Evolutionary conservation across 2,797 vertebrate species (phyloP).

Genomic region (Arvicola amphibius): DNA sequence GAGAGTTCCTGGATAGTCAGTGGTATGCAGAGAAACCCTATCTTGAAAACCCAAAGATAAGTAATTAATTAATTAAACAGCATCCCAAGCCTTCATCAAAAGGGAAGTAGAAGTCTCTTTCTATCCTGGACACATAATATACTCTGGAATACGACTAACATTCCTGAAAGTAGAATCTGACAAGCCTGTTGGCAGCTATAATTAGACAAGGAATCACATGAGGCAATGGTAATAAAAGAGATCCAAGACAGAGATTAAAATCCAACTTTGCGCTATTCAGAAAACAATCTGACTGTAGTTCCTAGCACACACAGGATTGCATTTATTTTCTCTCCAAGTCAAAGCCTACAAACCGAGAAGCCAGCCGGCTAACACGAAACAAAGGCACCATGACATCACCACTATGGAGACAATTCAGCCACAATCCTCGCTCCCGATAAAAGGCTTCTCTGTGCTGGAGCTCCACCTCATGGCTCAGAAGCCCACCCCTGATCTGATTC

Average conservation of each 20-base stretch:
- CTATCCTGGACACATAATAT: not conserved
- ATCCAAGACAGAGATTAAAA: slow-evolving; percentile 65
- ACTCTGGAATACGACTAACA: not conserved
- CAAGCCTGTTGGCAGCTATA: slow-evolving; percentile 39
- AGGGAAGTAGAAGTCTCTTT: not conserved
- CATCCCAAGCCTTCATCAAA: not conserved
- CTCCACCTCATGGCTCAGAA: not conserved
- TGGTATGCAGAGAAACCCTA: not conserved
- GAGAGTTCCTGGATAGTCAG: not conserved
- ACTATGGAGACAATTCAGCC: not conserved
- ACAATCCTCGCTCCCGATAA: not conserved
- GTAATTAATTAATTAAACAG: not conserved
- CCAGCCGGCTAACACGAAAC: not conserved
- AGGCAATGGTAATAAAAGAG: slow-evolving; percentile 57
- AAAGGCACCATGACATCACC: not conserved
- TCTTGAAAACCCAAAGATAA: not conserved
- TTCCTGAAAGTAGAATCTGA: slow-evolving; percentile 50
- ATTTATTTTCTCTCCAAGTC: slow-evolving; percentile 1
- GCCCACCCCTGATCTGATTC: not conserved
- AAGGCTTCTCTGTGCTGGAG: not conserved
- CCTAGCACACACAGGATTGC: not conserved
- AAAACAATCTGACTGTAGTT: not conserved
- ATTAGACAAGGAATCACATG: slow-evolving; percentile 55
- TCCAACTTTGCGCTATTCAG: slow-evolving; percentile 47
- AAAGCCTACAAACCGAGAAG: not conserved